Percentiles rank a stretch among this genome's conserved stretches.
These are phyloP conservation scores for Malurus alboscapulatus DNA, from an alignment of 2,113 vertebrate genomes.

Conservation along the genomic window DNA sequence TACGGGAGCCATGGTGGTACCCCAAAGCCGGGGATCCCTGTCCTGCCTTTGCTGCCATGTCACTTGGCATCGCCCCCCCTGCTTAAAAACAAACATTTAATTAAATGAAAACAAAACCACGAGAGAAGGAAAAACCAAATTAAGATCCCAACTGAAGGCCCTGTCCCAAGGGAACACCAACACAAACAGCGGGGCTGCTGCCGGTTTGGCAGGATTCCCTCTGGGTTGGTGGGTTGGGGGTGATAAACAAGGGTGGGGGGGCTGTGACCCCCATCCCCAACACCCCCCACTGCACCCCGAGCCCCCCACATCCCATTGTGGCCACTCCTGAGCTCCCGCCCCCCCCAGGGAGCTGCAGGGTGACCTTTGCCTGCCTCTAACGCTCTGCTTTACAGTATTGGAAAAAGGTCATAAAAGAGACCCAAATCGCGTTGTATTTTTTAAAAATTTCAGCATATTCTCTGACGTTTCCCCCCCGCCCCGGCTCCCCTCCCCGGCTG, in stretches of 20 bases:
- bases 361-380: slow-evolving; percentile 39
- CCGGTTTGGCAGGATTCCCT: neutral
- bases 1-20: neutral
- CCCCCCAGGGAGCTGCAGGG: slow-evolving; percentile 2
- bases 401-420: slow-evolving; percentile 82
- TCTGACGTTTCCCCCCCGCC: slow-evolving; percentile 40
- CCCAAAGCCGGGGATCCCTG: neutral
- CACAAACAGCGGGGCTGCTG: neutral
- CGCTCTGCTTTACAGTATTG: slow-evolving; percentile 78
- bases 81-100: slow-evolving; percentile 10
- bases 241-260: neutral
- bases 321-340: neutral
- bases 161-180: slow-evolving; percentile 2
- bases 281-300: neutral
- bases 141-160: slow-evolving; percentile 35
- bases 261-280: neutral
- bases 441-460: slow-evolving; percentile 74
- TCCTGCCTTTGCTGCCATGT: neutral
- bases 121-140: neutral
- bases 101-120: neutral
- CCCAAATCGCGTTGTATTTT: slow-evolving; percentile 77
- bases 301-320: neutral
- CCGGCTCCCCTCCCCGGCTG: slow-evolving; percentile 47
- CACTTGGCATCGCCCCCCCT: slow-evolving; percentile 27
- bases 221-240: neutral